These are phyloP conservation scores for Python bivittatus DNA, from an alignment of 2,113 vertebrate species.

Conservation along the genomic window DNA sequence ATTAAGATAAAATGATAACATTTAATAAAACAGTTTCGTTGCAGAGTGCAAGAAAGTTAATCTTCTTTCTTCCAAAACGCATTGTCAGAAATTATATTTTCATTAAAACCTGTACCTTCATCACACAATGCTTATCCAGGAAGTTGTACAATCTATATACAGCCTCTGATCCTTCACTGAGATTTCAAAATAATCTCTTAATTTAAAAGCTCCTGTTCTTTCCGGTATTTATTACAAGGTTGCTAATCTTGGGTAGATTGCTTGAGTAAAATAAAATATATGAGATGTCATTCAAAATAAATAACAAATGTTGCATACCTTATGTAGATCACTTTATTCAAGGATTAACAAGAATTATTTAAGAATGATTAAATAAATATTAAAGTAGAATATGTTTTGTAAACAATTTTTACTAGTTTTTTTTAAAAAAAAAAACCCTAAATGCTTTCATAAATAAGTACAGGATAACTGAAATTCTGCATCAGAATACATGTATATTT, in stretches of 20 bases:
- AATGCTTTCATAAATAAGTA: not conserved
- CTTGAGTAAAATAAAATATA: not conserved
- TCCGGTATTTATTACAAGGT: not conserved
- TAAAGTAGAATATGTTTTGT: not conserved
- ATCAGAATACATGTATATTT: not conserved
- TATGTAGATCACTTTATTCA: not conserved
- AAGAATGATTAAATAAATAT: not conserved
- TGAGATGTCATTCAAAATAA: not conserved
- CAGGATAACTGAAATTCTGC: not conserved
- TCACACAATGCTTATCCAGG: not conserved
- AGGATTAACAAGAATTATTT: not conserved
- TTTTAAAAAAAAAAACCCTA: not conserved
- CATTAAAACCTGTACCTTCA: not conserved
- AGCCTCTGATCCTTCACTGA: no score
- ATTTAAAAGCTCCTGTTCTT: not conserved
- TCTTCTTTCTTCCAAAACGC: not conserved
- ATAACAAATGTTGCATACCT: not conserved
- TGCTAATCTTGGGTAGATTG: not conserved
- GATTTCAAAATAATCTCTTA: not conserved
- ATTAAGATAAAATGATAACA: not conserved
- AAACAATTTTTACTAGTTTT: no score
- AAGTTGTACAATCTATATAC: not conserved
- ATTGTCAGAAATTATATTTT: not conserved
- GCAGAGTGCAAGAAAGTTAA: not conserved
- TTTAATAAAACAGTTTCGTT: not conserved